Percentiles rank a stretch among this genome's conserved stretches.
Evolutionary conservation across 2,888 invertebrate genomes (phyloP).

Genomic region (Acanthoscelides obtectus): DNA sequence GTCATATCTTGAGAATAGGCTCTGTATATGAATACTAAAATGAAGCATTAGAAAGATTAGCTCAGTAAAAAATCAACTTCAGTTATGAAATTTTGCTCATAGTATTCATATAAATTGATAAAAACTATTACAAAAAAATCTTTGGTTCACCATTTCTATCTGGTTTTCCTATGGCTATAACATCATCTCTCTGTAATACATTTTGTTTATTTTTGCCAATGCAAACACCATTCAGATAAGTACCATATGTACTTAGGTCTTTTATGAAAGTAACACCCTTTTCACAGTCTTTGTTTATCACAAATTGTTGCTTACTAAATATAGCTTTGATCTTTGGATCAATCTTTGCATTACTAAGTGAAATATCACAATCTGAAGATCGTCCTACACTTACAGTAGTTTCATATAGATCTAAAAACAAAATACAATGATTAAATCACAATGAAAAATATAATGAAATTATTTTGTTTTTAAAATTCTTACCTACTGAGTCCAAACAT

Average conservation of each 20-base stretch:
- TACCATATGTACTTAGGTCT: conserved; percentile 19
- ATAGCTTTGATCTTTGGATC: conserved; percentile 11
- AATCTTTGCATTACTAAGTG: conserved; percentile 8
- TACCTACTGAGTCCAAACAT: conserved; percentile 18
- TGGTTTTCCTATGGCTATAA: conserved; percentile 63
- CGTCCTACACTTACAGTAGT: conserved; percentile 18
- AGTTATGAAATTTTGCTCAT: too few species aligned
- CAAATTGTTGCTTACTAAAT: conserved; percentile 21
- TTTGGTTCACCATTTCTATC: conserved; percentile 59
- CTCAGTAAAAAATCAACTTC: background rate
- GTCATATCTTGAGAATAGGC: conserved; percentile 11
- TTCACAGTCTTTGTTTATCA: conserved; percentile 13
- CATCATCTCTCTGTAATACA: conserved; percentile 66
- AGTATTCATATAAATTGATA: too few species aligned
- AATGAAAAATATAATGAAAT: background rate
- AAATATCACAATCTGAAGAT: conserved; percentile 14
- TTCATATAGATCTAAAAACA: conserved; percentile 14
- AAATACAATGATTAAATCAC: background rate
- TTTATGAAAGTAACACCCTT: conserved; percentile 15
- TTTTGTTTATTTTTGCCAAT: conserved; percentile 36
- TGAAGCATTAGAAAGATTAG: background rate
- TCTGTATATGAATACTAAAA: conserved; percentile 21
- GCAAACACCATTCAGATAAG: conserved; percentile 16
- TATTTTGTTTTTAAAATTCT: background rate
- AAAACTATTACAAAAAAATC: too few species aligned